Conservation (phyloP, 2,797 vertebrate species). For the Ara ararauna region DNA sequence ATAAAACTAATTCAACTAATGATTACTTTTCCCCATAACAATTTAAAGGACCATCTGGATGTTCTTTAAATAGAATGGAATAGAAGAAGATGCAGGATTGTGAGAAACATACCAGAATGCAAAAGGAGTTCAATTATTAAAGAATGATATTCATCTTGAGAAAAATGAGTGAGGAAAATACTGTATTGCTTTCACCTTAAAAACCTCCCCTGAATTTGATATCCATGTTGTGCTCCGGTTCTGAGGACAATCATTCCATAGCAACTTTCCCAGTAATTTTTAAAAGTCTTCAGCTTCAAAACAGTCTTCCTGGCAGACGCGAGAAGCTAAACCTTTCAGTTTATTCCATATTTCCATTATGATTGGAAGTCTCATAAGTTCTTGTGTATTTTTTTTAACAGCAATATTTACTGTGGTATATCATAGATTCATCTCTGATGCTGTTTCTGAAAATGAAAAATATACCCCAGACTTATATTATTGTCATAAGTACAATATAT, state of each 20-base stretch:
- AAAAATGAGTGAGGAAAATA: not conserved
- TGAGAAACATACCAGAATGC: not conserved
- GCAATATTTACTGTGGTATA: not conserved
- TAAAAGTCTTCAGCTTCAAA: not conserved
- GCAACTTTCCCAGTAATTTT: not conserved
- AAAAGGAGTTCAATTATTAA: not conserved
- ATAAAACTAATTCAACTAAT: not conserved
- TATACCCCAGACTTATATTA: not conserved
- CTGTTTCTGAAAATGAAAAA: not conserved
- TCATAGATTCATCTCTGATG: not conserved
- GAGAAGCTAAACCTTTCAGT: not conserved
- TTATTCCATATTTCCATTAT: not conserved
- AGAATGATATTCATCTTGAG: not conserved
- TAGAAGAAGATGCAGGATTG: not conserved
- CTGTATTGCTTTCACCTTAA: not conserved
- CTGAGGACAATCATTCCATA: not conserved
- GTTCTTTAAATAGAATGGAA: not conserved
- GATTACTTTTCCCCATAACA: not conserved
- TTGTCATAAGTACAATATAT: not conserved
- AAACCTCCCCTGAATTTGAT: not conserved
- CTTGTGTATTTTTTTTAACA: not conserved
- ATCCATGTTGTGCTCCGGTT: not conserved
- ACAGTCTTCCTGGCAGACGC: not conserved
- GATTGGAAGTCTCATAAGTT: not conserved
- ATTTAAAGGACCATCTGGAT: not conserved